These are phyloP conservation scores for Solenopsis fugax DNA, from an alignment of 1,140 invertebrate species.

Conservation along the genomic window DNA sequence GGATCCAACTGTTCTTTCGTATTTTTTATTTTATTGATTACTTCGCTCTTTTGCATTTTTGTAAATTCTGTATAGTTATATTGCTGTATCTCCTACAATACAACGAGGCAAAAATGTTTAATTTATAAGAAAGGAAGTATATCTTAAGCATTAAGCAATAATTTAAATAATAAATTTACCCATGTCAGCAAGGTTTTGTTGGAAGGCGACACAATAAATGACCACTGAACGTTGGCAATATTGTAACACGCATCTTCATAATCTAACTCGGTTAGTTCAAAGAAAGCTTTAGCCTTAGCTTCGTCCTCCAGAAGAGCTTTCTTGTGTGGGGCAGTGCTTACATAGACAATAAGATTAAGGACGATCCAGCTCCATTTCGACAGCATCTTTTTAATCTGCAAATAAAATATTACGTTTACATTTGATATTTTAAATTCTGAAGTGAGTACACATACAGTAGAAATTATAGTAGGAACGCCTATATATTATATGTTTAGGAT, in stretches of 20 bases:
- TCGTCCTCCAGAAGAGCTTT: conserved; percentile 28
- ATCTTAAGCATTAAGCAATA: neutral
- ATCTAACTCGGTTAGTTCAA: conserved; percentile 78
- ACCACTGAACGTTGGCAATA: conserved; percentile 80
- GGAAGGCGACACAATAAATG: conserved; percentile 73
- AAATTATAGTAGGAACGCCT: neutral
- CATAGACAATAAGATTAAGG: conserved; percentile 68
- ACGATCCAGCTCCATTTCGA: conserved; percentile 74
- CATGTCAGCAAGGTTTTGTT: conserved; percentile 75
- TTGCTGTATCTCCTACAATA: conserved; percentile 74
- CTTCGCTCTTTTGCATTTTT: conserved; percentile 67
- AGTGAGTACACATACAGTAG: neutral
- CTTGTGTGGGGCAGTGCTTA: neutral
- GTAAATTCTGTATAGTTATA: conserved; percentile 72
- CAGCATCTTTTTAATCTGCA: conserved; percentile 74
- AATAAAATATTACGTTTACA: conserved; percentile 10
- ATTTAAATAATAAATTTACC: conserved; percentile 70
- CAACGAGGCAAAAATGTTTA: neutral
- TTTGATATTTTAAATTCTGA: neutral
- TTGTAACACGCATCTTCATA: conserved; percentile 82
- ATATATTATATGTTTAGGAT: neutral
- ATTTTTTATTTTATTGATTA: conserved; percentile 22
- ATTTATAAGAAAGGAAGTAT: neutral
- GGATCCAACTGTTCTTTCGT: conserved; percentile 4
- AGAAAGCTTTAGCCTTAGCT: conserved; percentile 58